Conservation (phyloP, 2,888 invertebrate genomes). For the Drosophila birchii region DNA sequence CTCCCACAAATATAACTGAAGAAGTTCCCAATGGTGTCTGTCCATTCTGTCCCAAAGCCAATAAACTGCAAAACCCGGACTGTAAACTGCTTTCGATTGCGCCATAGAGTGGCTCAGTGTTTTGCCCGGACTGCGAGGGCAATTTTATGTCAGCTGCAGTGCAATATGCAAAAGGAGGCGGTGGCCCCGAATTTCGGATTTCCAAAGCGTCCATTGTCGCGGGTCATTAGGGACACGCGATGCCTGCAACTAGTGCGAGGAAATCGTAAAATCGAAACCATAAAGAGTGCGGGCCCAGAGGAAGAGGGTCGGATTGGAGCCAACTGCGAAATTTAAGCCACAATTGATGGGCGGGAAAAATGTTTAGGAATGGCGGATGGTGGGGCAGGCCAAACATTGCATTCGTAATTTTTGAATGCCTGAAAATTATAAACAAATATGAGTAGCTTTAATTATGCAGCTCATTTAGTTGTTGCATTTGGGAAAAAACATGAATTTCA, state of each 20-base stretch:
- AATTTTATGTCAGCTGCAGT: conserved; percentile 70
- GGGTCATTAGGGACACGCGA: conserved; percentile 70
- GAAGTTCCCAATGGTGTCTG: neutral
- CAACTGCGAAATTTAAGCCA: conserved; percentile 31
- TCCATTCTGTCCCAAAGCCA: conserved; percentile 11
- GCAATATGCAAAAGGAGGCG: conserved; percentile 57
- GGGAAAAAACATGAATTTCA: too few species aligned
- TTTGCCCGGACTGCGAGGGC: conserved; percentile 30
- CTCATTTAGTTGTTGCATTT: too few species aligned
- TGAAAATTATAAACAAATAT: neutral
- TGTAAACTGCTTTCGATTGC: conserved; percentile 18
- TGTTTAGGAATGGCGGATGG: conserved; percentile 23
- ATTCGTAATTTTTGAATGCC: conserved; percentile 10
- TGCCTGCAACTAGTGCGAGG: conserved; percentile 50
- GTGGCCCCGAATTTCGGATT: conserved; percentile 62
- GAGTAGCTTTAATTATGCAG: neutral
- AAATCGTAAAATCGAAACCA: conserved; percentile 40
- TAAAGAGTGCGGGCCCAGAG: conserved; percentile 12
- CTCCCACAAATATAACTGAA: neutral
- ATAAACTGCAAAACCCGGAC: conserved; percentile 39
- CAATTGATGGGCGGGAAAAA: conserved; percentile 45
- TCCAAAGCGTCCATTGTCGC: conserved; percentile 54
- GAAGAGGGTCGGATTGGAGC: neutral
- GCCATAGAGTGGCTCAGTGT: conserved; percentile 25
- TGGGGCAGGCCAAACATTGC: conserved; percentile 7